Base-by-base conservation (phyloP, 1,140 invertebrate species). In the Pemphigus obesinymphae region DNA sequence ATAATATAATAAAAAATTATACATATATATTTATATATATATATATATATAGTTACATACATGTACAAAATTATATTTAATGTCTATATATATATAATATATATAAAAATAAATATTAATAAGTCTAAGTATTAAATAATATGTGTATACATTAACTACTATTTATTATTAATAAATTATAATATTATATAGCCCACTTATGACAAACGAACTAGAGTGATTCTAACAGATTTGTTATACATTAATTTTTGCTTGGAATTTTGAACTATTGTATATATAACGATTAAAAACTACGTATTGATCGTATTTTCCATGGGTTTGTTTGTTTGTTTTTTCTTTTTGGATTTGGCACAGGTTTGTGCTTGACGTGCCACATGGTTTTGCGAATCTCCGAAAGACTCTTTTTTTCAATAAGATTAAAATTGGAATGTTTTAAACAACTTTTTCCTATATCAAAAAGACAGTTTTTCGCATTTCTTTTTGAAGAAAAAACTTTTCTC, bases 241-340 rank as follows among this genome's bases (percentile, higher is more conserved):
- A 31, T 73, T 23, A 48, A 48, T 48, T 31, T 48, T 73, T 50
- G 70, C 70, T 73, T 73, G 45, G 45, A 48, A 48, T 73, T 70
- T 73, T 73, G 26, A 73, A 73, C 70, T 73, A 73, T 73, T 73
- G 43, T 70, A 45, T 31, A 73, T 73, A 72, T 29, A 50, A 73
- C 45, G n/a, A 73, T 73, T 73, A 73, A 73, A 73, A 48, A 29
- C 26, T 73, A 50, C 70, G 45, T 73, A 50, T 73, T 34, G 26
- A 50, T 31, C 29, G 17, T 73, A 11, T 73, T 50, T 50, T 26
- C 6, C 17, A 7, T 68, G 37, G n/a, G 20, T 8, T 70, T 70
- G 37, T 70, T 70, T 8, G 4, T 31, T 29, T 48, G 15, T 70
- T 40, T 40, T 68, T 23, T 23, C 8, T 61, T 61, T 61, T 61